A percentile compares a stretch with the other conserved stretches of the same genome.
Conservation (phyloP, 2,888 invertebrate genomes). For the Brachynemurus nebulosus region DNA sequence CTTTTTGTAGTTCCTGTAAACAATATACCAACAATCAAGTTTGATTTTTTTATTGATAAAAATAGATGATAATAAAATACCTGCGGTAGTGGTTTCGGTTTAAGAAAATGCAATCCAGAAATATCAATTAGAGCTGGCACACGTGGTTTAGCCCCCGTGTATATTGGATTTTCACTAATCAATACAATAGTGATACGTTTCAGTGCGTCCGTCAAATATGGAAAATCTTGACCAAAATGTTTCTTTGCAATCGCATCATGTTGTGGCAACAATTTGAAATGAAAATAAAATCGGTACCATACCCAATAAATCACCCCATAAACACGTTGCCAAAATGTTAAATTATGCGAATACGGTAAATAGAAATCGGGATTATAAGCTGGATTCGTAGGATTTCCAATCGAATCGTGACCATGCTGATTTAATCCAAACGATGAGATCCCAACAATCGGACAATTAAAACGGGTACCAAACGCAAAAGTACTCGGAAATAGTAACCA, state of each 20-base stretch:
- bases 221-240: slow-evolving; percentile 14
- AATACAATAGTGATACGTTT: slow-evolving; percentile 15
- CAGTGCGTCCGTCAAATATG: slow-evolving; percentile 12
- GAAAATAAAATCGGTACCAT: slow-evolving; percentile 8
- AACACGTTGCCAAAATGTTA: slow-evolving; percentile 15
- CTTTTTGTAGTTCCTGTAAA: slow-evolving; percentile 20
- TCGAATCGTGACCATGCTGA: slow-evolving; percentile 21
- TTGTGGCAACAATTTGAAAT: slow-evolving; percentile 3
- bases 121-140: slow-evolving; percentile 16
- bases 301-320: slow-evolving; percentile 7
- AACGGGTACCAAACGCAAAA: slow-evolving; percentile 24
- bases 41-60: not conserved
- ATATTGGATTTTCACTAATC: slow-evolving; percentile 13
- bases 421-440: slow-evolving; percentile 25
- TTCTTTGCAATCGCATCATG: slow-evolving; percentile 12
- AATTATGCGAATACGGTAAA: slow-evolving; percentile 12
- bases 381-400: slow-evolving; percentile 27
- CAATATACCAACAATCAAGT: no score
- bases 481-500: slow-evolving; percentile 21
- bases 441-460: slow-evolving; percentile 26
- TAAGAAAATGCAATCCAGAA: slow-evolving; percentile 14
- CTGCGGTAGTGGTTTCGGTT: slow-evolving; percentile 1
- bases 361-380: slow-evolving; percentile 13
- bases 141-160: slow-evolving; percentile 11
- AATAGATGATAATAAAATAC: not conserved